Percentiles rank a stretch among this genome's conserved stretches.
phyloP scores from a whole-genome alignment of 2,797 vertebrate species.

The Arnoldichthys spilopterus region DNA sequence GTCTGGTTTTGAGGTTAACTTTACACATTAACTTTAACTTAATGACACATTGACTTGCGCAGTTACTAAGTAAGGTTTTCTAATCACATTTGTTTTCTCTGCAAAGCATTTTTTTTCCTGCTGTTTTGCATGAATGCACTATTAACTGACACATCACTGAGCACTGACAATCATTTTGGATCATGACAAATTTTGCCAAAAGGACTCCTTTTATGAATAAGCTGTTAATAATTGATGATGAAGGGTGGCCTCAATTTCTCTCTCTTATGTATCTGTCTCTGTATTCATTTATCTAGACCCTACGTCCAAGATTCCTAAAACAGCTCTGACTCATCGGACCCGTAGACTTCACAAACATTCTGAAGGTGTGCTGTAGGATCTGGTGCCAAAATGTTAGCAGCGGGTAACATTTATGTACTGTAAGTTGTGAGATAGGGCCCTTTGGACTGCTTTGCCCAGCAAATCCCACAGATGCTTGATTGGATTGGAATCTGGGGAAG shows the following conservation, averaged over 20 bases:
- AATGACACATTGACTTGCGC: background rate
- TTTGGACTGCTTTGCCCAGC: no score
- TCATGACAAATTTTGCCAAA: background rate
- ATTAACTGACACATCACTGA: background rate
- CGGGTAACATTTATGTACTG: no score
- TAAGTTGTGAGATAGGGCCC: no score
- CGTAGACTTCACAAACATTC: no score
- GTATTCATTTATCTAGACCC: background rate
- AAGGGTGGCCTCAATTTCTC: background rate
- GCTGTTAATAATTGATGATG: slow-evolving; percentile 21
- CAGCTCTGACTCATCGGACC: no score
- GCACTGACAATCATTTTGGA: background rate
- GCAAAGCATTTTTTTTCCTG: background rate
- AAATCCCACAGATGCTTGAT: no score
- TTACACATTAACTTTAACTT: background rate
- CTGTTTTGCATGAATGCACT: background rate
- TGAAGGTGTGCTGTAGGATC: no score
- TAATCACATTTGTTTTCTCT: no score
- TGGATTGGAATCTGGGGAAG: no score
- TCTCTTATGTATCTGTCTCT: background rate
- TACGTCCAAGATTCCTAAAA: no score
- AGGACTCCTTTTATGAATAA: slow-evolving; percentile 4
- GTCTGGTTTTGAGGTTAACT: background rate
- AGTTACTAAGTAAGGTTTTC: background rate
- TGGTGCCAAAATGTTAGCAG: no score